Percentiles rank a stretch among this genome's conserved stretches.
Conservation (phyloP, 2,797 vertebrate species). For the Percopsis omiscomaycus region DNA sequence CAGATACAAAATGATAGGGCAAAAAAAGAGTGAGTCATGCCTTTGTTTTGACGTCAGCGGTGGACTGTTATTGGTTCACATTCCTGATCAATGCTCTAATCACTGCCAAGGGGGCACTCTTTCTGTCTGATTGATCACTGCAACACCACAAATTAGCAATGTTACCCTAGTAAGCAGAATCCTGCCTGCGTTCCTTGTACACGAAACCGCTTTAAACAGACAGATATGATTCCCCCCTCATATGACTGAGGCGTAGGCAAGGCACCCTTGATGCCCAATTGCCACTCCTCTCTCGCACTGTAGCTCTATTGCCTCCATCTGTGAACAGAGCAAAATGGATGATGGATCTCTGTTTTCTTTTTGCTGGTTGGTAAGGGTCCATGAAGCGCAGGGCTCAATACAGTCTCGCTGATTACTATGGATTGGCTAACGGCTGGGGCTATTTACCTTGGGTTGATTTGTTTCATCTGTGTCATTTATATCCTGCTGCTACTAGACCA, state of each 20-base stretch:
- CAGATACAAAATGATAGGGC: slow-evolving; percentile 10
- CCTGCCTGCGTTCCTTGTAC: slow-evolving; percentile 3
- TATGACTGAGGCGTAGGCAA: background rate
- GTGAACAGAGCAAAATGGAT: slow-evolving; percentile 63
- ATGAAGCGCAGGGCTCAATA: slow-evolving; percentile 72
- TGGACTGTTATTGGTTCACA: slow-evolving; percentile 44
- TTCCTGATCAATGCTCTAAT: slow-evolving; percentile 60
- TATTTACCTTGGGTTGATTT: slow-evolving; percentile 70
- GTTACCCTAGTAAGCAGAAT: slow-evolving; percentile 9
- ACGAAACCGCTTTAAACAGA: slow-evolving; percentile 18
- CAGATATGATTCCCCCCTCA: slow-evolving; percentile 26
- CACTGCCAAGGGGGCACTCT: slow-evolving; percentile 39
- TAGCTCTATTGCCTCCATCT: slow-evolving; percentile 51
- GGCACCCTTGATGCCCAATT: slow-evolving; percentile 45
- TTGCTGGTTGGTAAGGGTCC: slow-evolving; percentile 69
- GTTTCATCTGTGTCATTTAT: slow-evolving; percentile 77
- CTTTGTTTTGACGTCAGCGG: slow-evolving; percentile 58
- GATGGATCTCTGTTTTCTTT: slow-evolving; percentile 72
- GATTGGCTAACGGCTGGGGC: slow-evolving; percentile 66
- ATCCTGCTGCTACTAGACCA: slow-evolving; percentile 62
- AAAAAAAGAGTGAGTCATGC: slow-evolving; percentile 45
- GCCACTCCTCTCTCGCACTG: slow-evolving; percentile 39
- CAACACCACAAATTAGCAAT: slow-evolving; percentile 12
- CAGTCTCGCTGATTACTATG: slow-evolving; percentile 77
- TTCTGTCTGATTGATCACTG: slow-evolving; percentile 43